phyloP scores from a whole-genome alignment of 2,797 vertebrate species.

The Peromyscus attwateri region DNA sequence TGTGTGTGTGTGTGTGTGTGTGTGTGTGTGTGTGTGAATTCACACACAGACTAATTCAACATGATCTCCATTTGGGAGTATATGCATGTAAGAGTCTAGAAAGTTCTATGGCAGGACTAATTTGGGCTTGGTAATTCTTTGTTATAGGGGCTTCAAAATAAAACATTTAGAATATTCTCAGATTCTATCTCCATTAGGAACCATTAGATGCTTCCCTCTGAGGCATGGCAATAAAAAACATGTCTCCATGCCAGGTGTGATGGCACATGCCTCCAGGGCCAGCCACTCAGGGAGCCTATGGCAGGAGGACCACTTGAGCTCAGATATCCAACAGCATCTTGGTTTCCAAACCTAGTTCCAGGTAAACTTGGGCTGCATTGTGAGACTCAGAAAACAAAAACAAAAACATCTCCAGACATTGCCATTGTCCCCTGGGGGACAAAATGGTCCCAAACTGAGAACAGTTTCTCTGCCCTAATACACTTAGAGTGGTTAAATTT shows the following conservation, averaged over 20 bases:
- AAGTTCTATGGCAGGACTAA: background rate
- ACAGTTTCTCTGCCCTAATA: constrained; percentile 2
- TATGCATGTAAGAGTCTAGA: background rate
- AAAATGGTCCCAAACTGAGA: background rate
- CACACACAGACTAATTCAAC: constrained; percentile 13
- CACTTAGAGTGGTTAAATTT: background rate
- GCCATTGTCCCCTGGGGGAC: background rate
- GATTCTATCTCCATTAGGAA: background rate
- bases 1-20: no score
- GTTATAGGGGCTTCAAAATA: background rate
- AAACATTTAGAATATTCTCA: background rate
- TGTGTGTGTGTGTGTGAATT: background rate
- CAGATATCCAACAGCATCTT: background rate
- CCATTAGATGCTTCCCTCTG: no score
- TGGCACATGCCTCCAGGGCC: no score
- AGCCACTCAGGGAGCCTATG: background rate
- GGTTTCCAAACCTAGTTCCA: background rate
- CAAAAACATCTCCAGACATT: background rate
- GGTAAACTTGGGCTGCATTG: background rate
- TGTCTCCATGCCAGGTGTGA: background rate
- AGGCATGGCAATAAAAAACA: background rate
- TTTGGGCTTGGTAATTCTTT: background rate
- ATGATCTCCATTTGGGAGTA: background rate
- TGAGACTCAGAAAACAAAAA: background rate
- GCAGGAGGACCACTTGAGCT: background rate